phyloP scores from a whole-genome alignment of 2,888 invertebrate genomes.

The Podabrus alpinus region DNA sequence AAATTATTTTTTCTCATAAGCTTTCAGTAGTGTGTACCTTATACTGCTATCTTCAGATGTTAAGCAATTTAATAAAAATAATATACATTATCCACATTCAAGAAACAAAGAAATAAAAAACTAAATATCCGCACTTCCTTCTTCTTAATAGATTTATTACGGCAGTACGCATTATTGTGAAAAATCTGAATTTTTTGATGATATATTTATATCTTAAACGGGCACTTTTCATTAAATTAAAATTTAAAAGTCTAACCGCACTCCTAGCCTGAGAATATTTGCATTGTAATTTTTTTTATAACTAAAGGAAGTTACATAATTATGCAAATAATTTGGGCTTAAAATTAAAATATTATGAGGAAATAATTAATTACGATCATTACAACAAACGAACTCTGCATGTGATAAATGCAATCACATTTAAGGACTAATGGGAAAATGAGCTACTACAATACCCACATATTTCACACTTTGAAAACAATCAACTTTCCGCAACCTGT shows the following conservation, averaged over 20 bases:
- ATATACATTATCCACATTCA: no score
- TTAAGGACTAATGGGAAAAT: slow-evolving; percentile 22
- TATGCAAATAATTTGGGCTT: not conserved
- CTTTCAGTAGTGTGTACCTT: no score
- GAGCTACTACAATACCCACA: slow-evolving; percentile 12
- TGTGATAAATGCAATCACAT: slow-evolving; percentile 10
- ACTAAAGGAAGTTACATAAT: not conserved
- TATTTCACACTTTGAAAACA: slow-evolving; percentile 18
- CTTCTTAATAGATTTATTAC: not conserved
- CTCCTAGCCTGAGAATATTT: not conserved
- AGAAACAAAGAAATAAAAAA: not conserved
- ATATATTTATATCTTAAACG: not conserved
- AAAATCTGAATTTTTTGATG: not conserved
- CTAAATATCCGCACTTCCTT: not conserved
- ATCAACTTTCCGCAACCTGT: slow-evolving; percentile 26
- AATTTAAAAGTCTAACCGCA: not conserved
- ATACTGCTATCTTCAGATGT: no score
- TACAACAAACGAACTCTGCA: not conserved
- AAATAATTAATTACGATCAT: not conserved
- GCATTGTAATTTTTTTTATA: not conserved
- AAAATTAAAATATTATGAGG: not conserved
- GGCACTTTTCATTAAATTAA: not conserved
- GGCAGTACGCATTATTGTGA: not conserved
- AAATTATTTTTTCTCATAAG: no score
- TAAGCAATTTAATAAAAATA: no score